Conservation (phyloP, 2,888 invertebrate genomes). For the Trachelus stipa region DNA sequence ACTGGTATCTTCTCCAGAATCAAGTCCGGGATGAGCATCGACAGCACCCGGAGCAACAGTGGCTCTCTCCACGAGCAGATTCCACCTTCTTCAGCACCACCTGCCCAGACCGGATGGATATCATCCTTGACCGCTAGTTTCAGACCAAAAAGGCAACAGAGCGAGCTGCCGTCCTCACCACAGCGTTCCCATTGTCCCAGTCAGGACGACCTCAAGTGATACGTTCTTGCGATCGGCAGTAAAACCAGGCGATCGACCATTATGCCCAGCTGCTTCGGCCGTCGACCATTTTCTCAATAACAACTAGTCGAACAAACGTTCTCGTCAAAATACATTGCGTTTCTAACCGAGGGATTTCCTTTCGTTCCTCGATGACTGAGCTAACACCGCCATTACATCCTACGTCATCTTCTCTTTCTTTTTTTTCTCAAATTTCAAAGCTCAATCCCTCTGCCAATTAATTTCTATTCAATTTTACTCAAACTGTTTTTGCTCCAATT, state of each 20-base stretch:
- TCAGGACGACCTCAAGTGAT: slow-evolving; percentile 62
- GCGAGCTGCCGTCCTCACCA: slow-evolving; percentile 40
- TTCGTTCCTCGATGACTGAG: not conserved
- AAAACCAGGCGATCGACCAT: slow-evolving; percentile 34
- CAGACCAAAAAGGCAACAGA: slow-evolving; percentile 54
- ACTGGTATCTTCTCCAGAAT: slow-evolving; percentile 59
- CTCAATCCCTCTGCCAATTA: not conserved
- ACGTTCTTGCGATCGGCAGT: slow-evolving; percentile 46
- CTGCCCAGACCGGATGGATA: slow-evolving; percentile 58
- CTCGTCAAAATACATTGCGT: not conserved
- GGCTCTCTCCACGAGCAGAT: slow-evolving; percentile 56
- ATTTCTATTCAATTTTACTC: not conserved
- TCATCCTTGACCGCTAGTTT: slow-evolving; percentile 63
- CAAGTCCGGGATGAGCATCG: slow-evolving; percentile 62
- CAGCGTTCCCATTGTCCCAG: slow-evolving; percentile 53
- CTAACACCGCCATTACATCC: not conserved
- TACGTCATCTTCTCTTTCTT: not conserved
- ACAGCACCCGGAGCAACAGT: slow-evolving; percentile 57
- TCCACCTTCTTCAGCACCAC: slow-evolving; percentile 19
- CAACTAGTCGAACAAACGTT: not conserved
- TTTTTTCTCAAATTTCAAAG: not conserved
- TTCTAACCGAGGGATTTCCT: not conserved
- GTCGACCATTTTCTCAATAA: not conserved
- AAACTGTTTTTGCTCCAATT: not conserved
- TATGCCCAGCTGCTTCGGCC: not conserved